Evolutionary conservation across 1,140 invertebrate species (phyloP).

Genomic region (Melanaphis sacchari): DNA sequence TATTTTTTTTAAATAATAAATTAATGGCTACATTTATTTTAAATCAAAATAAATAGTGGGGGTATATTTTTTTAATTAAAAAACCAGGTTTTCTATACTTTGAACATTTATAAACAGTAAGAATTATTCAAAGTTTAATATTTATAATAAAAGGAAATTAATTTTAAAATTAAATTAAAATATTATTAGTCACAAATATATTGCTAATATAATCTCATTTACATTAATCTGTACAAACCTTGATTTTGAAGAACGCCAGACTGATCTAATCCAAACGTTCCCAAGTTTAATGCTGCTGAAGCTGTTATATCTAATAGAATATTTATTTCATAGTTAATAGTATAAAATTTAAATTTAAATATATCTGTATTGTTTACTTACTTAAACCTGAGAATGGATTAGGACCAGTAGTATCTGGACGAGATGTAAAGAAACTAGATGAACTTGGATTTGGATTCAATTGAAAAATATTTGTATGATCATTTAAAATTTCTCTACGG

Average conservation of each 20-base stretch:
- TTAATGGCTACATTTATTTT: neutral
- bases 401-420: slow-evolving; percentile 43
- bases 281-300: slow-evolving; percentile 50
- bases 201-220: neutral
- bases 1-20: no score
- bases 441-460: slow-evolving; percentile 60
- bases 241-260: neutral
- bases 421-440: slow-evolving; percentile 34
- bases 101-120: neutral
- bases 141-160: no score
- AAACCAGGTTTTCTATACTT: neutral
- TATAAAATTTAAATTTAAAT: neutral
- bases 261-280: slow-evolving; percentile 52
- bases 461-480: slow-evolving; percentile 81
- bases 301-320: slow-evolving; percentile 45
- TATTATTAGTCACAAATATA: neutral
- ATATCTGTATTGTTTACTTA: neutral
- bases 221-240: neutral
- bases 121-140: no score
- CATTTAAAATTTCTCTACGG: slow-evolving; percentile 78
- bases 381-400: slow-evolving; percentile 53
- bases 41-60: neutral
- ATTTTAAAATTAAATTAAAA: neutral
- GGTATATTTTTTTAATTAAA: neutral
- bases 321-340: neutral